Evolutionary conservation across 2,797 vertebrate species (phyloP).

Genomic region (Dermochelys coriacea): DNA sequence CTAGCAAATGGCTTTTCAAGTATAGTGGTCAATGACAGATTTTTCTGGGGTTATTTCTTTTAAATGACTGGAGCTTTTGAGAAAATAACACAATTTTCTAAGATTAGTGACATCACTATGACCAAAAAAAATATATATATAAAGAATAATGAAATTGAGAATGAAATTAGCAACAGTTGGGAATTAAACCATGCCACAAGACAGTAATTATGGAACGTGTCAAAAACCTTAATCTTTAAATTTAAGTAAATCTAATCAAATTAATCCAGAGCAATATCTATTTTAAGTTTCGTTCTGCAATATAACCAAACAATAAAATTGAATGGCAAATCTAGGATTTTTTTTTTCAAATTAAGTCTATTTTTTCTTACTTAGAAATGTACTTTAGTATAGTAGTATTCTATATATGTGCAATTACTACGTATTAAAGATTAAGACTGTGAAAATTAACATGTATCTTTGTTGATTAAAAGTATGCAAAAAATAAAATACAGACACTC

Average conservation of each 20-base stretch:
- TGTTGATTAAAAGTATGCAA: slow-evolving; percentile 38
- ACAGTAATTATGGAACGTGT: slow-evolving; percentile 11
- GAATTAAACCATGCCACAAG: slow-evolving; percentile 5
- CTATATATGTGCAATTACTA: slow-evolving; percentile 6
- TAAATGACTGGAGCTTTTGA: background rate
- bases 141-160: slow-evolving; percentile 49
- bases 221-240: slow-evolving; percentile 43
- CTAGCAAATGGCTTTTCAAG: background rate
- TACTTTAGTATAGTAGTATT: background rate
- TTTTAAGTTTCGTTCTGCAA: background rate
- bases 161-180: slow-evolving; percentile 25
- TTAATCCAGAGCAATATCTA: background rate
- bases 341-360: slow-evolving; percentile 41
- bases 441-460: slow-evolving; percentile 55
- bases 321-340: background rate
- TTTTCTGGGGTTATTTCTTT: background rate
- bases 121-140: background rate
- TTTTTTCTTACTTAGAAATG: background rate
- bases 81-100: slow-evolving; percentile 8
- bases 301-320: background rate
- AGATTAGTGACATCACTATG: background rate
- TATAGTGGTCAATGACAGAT: slow-evolving; percentile 45
- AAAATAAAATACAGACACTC: slow-evolving; percentile 58
- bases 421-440: slow-evolving; percentile 25
- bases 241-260: slow-evolving; percentile 40